Percentiles rank a stretch among this genome's conserved stretches.
Conservation (phyloP, 1,140 invertebrate genomes). For the Venustaconcha ellipsiformis region DNA sequence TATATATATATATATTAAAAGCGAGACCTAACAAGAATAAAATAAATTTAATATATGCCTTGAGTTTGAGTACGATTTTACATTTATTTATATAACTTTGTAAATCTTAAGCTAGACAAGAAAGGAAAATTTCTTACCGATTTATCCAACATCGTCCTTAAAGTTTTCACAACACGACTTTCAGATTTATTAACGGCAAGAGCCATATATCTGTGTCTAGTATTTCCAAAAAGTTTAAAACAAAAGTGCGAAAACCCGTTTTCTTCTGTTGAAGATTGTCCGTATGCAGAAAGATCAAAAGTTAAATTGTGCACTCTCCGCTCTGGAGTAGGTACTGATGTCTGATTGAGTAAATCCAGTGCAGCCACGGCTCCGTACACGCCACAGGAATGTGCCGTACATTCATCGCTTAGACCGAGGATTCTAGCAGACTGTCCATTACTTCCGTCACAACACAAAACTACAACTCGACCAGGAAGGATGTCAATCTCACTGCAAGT, state of each 20-base stretch:
- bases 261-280: conserved; percentile 38
- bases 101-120: no score
- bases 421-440: conserved; percentile 52
- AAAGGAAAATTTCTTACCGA: conserved; percentile 52
- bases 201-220: conserved; percentile 57
- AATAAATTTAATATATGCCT: no score
- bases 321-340: conserved; percentile 58
- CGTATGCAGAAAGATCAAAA: conserved; percentile 64
- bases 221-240: conserved; percentile 65
- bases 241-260: conserved; percentile 55
- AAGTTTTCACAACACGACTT: conserved; percentile 54
- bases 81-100: no score
- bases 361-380: conserved; percentile 63
- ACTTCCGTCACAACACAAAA: conserved; percentile 60
- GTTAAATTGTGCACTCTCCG: conserved; percentile 60
- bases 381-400: conserved; percentile 54
- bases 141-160: conserved; percentile 62
- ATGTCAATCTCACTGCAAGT: conserved; percentile 49
- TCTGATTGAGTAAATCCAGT: conserved; percentile 50
- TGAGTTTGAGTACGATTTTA: no score
- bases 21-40: no score
- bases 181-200: conserved; percentile 60
- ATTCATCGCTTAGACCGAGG: conserved; percentile 62
- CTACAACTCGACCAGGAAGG: conserved; percentile 51
- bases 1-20: no score